Evolutionary conservation across 2,797 vertebrate genomes (phyloP), one percentile per base, ranked within the genome.

Genomic region (Sitta carolinensis): DNA sequence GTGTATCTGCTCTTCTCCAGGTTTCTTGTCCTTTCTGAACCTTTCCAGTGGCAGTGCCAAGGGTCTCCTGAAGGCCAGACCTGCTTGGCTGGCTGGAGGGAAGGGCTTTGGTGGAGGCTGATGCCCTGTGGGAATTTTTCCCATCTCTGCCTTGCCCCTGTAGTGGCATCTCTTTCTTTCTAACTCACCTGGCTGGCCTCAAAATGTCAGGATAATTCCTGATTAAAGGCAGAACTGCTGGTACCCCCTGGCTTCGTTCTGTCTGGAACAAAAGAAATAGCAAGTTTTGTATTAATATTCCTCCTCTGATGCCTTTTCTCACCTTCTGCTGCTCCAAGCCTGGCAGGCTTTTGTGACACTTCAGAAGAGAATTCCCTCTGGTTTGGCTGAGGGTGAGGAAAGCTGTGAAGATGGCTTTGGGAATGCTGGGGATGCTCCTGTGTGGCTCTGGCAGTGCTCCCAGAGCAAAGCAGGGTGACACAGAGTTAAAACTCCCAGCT

Each of bases 321-420:
- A 55, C 89, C 74, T 59, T 0, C 89, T 93, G 48, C 75, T 93
- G 63, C 79, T 91, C 30, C 34, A 69, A 81, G 90, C 73, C 70
- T 91, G n/a, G 70, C 80, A 70, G 90, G 83, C 47, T 93, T 76
- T 45, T 34, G 48, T 87, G 88, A 40, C 74, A 36, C 94, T 94
- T 93, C 55, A 50, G 91, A 25, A 45, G 70, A 54, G 21, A 87
- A 66, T 42, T 43, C 77, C 69, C 58, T 78, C 25, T n/a, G 79
- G 10, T 50, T 67, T 19, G 48, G 48, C 70, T 67, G 54, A 13
- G 70, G 52, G 7, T 7, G 42, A 48, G 45, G 70, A 72, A 66
- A 62, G 67, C 81, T 58, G 69, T 68, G 30, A 20, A 19, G 55
- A 0, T 1, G 8, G 42, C 21, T 57, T 68, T 38, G 48, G 57